Evolutionary conservation across 2,113 vertebrate genomes (phyloP).

Genomic region (Toxotes jaculatrix): DNA sequence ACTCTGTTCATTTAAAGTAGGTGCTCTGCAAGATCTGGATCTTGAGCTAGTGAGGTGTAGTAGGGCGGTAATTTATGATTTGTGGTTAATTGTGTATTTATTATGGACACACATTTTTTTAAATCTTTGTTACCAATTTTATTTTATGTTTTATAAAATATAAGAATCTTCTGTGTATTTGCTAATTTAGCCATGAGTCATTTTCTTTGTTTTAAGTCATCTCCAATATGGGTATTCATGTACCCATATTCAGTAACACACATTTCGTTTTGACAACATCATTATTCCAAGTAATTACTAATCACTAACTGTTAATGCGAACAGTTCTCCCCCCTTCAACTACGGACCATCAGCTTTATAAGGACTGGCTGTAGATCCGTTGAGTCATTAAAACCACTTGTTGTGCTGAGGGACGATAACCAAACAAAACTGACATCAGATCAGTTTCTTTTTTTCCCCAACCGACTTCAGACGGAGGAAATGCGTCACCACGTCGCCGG

Average conservation of each 20-base stretch:
- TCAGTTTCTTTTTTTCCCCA: constrained; percentile 3
- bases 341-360: neutral
- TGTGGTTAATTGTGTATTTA: neutral
- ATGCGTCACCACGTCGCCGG: constrained; percentile 51
- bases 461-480: constrained; percentile 20
- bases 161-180: neutral
- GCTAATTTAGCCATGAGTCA: too few species aligned
- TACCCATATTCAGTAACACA: neutral
- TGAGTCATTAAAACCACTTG: neutral
- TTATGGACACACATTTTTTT: neutral
- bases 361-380: constrained; percentile 41
- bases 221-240: neutral
- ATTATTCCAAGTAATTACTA: neutral
- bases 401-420: fast-evolving
- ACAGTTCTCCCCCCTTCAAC: neutral
- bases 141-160: neutral
- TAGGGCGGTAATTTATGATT: neutral
- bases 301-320: neutral
- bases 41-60: neutral
- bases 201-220: neutral
- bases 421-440: constrained; percentile 33
- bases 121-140: neutral
- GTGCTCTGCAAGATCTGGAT: neutral
- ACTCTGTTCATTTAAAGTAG: constrained; percentile 11
- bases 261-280: neutral